A percentile compares a stretch with the other conserved stretches of the same genome.
Evolutionary conservation across 2,113 vertebrate genomes (phyloP).

Genomic region (Charadrius vociferus): DNA sequence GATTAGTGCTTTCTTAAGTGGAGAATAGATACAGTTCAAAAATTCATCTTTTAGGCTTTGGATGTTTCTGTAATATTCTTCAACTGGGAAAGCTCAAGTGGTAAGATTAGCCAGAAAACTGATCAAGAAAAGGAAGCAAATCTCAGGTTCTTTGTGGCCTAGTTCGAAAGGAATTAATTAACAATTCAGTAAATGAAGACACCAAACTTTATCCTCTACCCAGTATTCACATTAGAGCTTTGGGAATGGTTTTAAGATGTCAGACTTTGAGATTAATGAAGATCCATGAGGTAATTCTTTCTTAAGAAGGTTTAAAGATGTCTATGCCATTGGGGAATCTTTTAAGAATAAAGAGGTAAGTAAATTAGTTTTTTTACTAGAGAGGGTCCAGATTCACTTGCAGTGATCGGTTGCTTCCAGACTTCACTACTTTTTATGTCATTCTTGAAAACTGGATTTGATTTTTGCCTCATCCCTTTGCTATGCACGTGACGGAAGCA

Average conservation of each 20-base stretch:
- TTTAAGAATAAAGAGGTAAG: not conserved
- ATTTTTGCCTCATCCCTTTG: not conserved
- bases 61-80: slow-evolving; percentile 21
- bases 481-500: not conserved
- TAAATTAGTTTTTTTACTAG: not conserved
- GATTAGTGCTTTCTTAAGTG: not conserved
- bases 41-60: slow-evolving; percentile 9
- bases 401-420: not conserved
- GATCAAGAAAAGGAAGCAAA: slow-evolving; percentile 17
- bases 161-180: slow-evolving; percentile 30
- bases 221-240: slow-evolving; percentile 26
- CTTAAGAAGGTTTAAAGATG: slow-evolving; percentile 40
- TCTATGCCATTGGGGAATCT: not conserved
- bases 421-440: not conserved
- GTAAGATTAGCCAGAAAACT: slow-evolving; percentile 38
- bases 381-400: not conserved
- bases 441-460: not conserved
- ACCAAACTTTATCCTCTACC: slow-evolving; percentile 46
- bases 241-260: slow-evolving; percentile 40
- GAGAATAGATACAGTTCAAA: slow-evolving; percentile 13
- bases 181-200: slow-evolving; percentile 57
- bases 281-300: slow-evolving; percentile 35
- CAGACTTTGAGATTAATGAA: slow-evolving; percentile 44
- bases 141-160: slow-evolving; percentile 39
- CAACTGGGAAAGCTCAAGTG: not conserved